phyloP scores from a whole-genome alignment of 1,140 invertebrate species.

The Metaphire vulgaris region DNA sequence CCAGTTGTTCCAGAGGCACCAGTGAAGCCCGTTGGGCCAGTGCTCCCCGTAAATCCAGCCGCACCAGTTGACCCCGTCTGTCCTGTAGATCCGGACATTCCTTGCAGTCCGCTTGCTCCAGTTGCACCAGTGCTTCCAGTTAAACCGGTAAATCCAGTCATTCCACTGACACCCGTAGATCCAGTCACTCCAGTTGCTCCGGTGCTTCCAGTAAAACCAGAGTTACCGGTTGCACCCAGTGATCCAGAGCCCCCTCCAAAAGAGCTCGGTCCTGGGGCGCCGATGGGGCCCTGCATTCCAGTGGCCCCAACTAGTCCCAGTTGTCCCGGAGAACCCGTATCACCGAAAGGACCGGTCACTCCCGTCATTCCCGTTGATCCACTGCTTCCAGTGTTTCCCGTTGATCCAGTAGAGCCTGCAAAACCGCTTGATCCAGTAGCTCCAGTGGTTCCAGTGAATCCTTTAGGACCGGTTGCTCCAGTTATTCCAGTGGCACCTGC shows the following conservation, averaged over 20 bases:
- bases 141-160: constrained; percentile 1
- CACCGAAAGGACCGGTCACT: not conserved
- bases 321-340: not conserved
- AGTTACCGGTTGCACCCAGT: not conserved
- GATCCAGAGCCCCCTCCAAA: not conserved
- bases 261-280: not conserved
- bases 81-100: constrained; percentile 1
- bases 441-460: constrained; percentile 12
- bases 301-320: not conserved
- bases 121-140: not conserved
- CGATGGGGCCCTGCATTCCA: not conserved
- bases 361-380: constrained; percentile 2
- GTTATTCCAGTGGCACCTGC: constrained; percentile 16
- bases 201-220: not conserved
- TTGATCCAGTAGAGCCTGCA: not conserved
- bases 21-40: constrained; percentile 6
- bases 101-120: not conserved
- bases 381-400: not conserved
- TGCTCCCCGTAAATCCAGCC: not conserved
- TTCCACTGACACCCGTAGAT: not conserved
- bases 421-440: constrained; percentile 13
- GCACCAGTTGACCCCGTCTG: constrained; percentile 4
- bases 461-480: constrained; percentile 17
- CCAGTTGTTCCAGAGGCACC: constrained; percentile 4
- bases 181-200: constrained; percentile 1